Evolutionary conservation across 2,888 invertebrate genomes (phyloP), one percentile per base, ranked within the genome.

Genomic region (Folsomia candida): DNA sequence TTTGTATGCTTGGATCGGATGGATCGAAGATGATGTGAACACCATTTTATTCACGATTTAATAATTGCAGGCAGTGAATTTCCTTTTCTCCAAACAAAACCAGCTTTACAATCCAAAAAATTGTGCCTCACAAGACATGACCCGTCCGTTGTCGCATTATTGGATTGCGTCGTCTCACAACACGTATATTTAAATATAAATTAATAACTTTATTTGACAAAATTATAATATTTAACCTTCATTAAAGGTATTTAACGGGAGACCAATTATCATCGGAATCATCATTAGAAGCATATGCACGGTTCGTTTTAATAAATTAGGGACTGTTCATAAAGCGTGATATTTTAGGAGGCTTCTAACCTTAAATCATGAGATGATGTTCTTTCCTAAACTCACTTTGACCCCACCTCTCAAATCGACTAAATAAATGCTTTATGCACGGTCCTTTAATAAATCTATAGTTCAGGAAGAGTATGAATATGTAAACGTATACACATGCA

Each of bases 261-360:
- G 97, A 99, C 85, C 99, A 99, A 84, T 90, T 98, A 82, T 93
- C 92, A 6, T 97, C 97, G 81, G 97, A 97, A 82, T 97, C 97
- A 0, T 96, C 97, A 0, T 87, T 92, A 54, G 98, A 99, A 84
- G 97, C 97, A 0, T 99, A 99, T 83, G 92, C 92, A 0, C 54
- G 65, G 11, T n/a, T n/a, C n/a, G n/a, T n/a, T n/a, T n/a, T n/a
- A n/a, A n/a, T n/a, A n/a, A n/a, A n/a, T n/a, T n/a, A n/a, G n/a
- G n/a, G n/a, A n/a, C n/a, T n/a, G n/a, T n/a, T n/a, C n/a, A n/a
- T n/a, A n/a, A n/a, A n/a, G n/a, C n/a, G n/a, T n/a, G n/a, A n/a
- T n/a, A n/a, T n/a, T n/a, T n/a, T n/a, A n/a, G n/a, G n/a, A n/a
- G n/a, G n/a, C n/a, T n/a, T n/a, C n/a, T n/a, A n/a, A n/a, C n/a